Evolutionary conservation across 2,113 vertebrate species (phyloP).

Genomic region (Varanus salvator): DNA sequence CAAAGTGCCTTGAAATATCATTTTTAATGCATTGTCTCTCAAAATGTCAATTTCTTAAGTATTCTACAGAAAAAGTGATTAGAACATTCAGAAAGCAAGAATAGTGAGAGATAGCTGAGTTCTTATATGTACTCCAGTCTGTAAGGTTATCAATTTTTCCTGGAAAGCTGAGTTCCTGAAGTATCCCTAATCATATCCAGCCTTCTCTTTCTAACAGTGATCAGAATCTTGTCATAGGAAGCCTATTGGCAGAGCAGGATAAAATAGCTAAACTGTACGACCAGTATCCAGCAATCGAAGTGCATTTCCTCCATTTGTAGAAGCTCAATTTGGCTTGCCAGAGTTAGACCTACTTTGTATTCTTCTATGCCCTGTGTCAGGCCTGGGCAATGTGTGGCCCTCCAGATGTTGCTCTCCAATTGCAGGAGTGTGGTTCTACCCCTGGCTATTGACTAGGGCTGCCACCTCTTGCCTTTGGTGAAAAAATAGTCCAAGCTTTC

Average conservation of each 20-base stretch:
- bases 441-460: no score
- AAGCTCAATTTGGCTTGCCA: neutral
- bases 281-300: neutral
- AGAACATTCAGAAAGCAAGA: no score
- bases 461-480: no score
- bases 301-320: neutral
- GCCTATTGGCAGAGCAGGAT: neutral
- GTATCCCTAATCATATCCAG: neutral
- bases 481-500: neutral
- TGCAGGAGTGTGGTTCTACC: no score
- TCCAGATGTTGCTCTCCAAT: no score
- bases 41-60: neutral
- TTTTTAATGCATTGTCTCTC: neutral
- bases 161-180: neutral
- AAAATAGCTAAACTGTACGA: neutral
- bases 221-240: neutral
- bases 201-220: neutral
- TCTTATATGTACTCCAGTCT: neutral
- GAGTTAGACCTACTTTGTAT: neutral
- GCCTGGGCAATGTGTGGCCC: no score
- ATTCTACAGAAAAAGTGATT: no score
- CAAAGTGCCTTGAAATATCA: neutral
- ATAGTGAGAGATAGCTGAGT: no score
- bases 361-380: no score
- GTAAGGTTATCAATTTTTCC: neutral